Conservation (phyloP, 2,113 vertebrate genomes). For the Oenanthe oenanthe region DNA sequence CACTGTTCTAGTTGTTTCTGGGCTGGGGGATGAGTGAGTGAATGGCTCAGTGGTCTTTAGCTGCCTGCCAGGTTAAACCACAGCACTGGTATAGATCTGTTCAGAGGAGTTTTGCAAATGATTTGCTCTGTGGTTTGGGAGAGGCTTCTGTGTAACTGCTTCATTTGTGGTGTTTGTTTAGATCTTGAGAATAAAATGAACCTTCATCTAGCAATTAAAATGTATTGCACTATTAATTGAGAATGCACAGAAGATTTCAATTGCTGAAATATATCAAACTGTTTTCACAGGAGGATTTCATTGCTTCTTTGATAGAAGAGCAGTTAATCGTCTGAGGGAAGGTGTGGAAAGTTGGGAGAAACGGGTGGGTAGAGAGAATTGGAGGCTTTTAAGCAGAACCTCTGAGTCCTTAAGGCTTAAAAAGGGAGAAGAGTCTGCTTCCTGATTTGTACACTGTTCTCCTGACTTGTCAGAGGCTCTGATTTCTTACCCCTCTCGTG, state of each 20-base stretch:
- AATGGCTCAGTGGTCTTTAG: background rate
- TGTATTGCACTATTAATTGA: slow-evolving; percentile 7
- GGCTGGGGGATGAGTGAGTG: background rate
- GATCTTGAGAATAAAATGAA: background rate
- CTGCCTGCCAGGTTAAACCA: background rate
- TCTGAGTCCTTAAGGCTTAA: rapidly evolving
- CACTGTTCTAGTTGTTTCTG: background rate
- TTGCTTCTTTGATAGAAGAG: background rate
- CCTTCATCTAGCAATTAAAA: background rate
- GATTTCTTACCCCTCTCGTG: background rate
- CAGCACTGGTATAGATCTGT: background rate
- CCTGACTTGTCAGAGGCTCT: background rate
- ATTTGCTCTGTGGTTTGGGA: slow-evolving; percentile 4
- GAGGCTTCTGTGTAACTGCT: background rate
- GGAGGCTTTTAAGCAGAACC: background rate
- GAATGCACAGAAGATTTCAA: background rate
- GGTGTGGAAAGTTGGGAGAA: background rate
- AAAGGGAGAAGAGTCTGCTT: background rate
- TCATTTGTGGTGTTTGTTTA: background rate
- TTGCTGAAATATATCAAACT: background rate
- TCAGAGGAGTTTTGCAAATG: background rate
- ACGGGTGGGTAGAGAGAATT: background rate
- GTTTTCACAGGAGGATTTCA: background rate
- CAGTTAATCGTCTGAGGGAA: background rate
- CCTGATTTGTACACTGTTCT: background rate